These are phyloP conservation scores for Buathra laborator DNA, from an alignment of 2,888 invertebrate genomes.

Conservation along the genomic window DNA sequence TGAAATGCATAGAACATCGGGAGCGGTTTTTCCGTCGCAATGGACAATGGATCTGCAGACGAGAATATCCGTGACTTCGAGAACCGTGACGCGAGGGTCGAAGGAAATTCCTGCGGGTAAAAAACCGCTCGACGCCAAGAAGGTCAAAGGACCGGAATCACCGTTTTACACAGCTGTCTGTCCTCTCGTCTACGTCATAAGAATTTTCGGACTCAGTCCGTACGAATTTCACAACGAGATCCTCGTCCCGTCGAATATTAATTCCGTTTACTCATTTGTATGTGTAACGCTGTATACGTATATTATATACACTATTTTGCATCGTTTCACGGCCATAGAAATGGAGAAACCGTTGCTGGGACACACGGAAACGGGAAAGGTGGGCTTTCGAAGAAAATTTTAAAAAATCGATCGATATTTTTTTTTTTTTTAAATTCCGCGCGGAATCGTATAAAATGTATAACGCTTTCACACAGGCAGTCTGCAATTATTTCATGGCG, in stretches of 20 bases:
- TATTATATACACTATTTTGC: slow-evolving; percentile 65
- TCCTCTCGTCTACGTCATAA: slow-evolving; percentile 76
- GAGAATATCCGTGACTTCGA: slow-evolving; percentile 1
- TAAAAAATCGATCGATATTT: neutral
- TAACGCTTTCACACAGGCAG: slow-evolving; percentile 67
- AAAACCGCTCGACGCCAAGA: slow-evolving; percentile 47
- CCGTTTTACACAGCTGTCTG: slow-evolving; percentile 78
- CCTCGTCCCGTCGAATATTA: slow-evolving; percentile 73
- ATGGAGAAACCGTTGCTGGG: slow-evolving; percentile 65
- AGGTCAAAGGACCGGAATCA: slow-evolving; percentile 75
- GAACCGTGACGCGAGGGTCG: neutral
- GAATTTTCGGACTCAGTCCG: slow-evolving; percentile 81
- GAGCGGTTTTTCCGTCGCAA: slow-evolving; percentile 1
- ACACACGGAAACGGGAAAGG: slow-evolving; percentile 78
- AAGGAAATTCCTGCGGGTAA: neutral
- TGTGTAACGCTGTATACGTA: slow-evolving; percentile 69
- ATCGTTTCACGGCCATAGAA: slow-evolving; percentile 46
- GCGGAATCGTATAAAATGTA: too few relatives aligned
- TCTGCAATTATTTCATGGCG: slow-evolving; percentile 74
- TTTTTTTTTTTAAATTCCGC: too few relatives aligned
- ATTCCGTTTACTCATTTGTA: slow-evolving; percentile 69
- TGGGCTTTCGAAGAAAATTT: slow-evolving; percentile 50
- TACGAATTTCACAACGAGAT: slow-evolving; percentile 76
- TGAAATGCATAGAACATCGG: neutral
- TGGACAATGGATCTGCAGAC: slow-evolving; percentile 35